Base-by-base conservation (phyloP, 2,888 invertebrate genomes). In the Isotomurus palustris region DNA sequence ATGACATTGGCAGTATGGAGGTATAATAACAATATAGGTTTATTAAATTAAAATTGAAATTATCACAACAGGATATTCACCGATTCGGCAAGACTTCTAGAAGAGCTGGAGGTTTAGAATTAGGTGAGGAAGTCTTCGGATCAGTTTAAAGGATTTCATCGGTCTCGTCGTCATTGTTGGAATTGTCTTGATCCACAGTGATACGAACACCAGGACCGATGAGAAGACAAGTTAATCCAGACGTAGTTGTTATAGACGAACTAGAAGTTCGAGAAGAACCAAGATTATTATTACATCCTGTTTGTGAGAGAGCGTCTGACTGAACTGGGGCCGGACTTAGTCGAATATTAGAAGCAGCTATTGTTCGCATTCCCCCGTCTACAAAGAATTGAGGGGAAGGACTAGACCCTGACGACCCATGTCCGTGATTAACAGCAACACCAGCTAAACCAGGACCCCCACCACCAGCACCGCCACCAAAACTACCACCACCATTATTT, bases 181-280 rank as follows among this genome's bases (percentile, higher is more conserved):
- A 10, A 29, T 51, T 44, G 28, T 51, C 44, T 17, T 21, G 32
- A 47, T 61, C 58, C 14, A 61, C 45, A 24, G 58, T 57, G 28
- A 61, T 58, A 21, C 54, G 53, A n/a, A 61, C 49, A 17, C 52
- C 40, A 25, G 53, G 54, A 12, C 58, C 61, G 27, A 61, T 48
- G 22, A 50, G 29, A 17, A 61, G 41, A 19, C 57, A 54, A 38
- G 53, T 61, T 14, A 48, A 14, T 5, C 43, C 35, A n/a, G 53
- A 21, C 2, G 53, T 35, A 19, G 53, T 51, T 12, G 52, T 41
- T 10, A 49, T 28, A 29, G 32, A n/a, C 8, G 38, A 38, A 24
- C 44, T 25, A 25, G 32, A 29, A 22, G 49, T 40, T 28, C 38
- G 47, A 22, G 50, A 25, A 51, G 40, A 40, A 17, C 40, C 40